Conservation (phyloP, 2,797 vertebrate species). For the Dipus sagitta region DNA sequence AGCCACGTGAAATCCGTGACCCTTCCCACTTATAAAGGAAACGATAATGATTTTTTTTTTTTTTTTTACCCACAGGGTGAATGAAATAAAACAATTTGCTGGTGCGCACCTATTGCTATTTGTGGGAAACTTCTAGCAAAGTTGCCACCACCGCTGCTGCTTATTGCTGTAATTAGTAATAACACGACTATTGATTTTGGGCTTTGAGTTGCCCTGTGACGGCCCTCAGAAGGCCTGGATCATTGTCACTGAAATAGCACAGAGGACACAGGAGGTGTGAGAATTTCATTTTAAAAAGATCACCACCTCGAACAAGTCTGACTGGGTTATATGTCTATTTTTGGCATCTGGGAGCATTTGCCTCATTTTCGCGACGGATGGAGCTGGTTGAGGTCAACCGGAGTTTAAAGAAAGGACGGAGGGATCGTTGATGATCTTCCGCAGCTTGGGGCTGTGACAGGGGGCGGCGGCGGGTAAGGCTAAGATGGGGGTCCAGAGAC, state of each 20-base stretch:
- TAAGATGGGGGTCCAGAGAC: neutral
- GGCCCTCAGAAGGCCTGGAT: neutral
- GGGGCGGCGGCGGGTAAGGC: too few species aligned
- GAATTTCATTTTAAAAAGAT: neutral
- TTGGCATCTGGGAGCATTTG: neutral
- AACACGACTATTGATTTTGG: neutral
- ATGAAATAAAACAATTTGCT: neutral
- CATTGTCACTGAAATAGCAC: neutral
- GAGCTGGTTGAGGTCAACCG: neutral
- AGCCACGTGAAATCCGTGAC: neutral
- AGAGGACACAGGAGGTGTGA: neutral
- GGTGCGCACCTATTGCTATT: neutral
- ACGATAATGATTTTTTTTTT: neutral
- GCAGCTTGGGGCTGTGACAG: too few species aligned
- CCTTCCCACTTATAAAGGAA: neutral
- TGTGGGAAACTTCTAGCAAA: neutral
- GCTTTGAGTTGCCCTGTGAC: neutral
- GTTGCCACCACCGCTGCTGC: rapidly evolving
- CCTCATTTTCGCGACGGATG: neutral
- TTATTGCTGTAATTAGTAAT: neutral
- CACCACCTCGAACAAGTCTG: neutral
- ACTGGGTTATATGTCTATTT: neutral
- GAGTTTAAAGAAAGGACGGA: neutral
- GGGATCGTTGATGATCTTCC: neutral
- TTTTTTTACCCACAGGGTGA: neutral